phyloP scores from a whole-genome alignment of 2,888 invertebrate genomes.

The Cyclophora albipunctata region DNA sequence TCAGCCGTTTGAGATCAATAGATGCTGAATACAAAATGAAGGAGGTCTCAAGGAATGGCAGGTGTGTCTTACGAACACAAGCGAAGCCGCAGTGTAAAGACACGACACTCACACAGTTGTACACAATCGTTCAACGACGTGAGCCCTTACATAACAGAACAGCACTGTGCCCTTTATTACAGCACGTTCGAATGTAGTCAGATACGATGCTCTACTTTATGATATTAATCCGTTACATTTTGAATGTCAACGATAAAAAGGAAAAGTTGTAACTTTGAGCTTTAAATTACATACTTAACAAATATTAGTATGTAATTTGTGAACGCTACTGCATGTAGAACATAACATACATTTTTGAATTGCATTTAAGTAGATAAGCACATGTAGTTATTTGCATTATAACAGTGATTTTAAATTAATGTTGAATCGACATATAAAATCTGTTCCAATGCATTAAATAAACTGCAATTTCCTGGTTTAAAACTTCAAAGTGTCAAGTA shows the following conservation, averaged over 20 bases:
- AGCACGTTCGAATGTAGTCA: slow-evolving; percentile 1
- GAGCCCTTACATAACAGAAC: slow-evolving; percentile 22
- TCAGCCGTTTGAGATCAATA: slow-evolving; percentile 39
- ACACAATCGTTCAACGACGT: slow-evolving; percentile 15
- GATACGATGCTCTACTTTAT: slow-evolving; percentile 10
- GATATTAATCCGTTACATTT: too few species aligned
- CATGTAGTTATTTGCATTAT: too few species aligned
- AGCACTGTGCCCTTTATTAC: slow-evolving; percentile 17
- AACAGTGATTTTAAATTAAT: too few species aligned
- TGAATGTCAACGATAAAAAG: too few species aligned
- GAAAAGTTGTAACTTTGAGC: too few species aligned
- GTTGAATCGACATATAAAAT: too few species aligned
- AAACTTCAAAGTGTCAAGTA: slow-evolving; percentile 18
- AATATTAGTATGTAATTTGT: too few species aligned
- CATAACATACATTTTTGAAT: too few species aligned
- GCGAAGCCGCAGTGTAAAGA: slow-evolving; percentile 6
- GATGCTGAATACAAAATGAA: slow-evolving; percentile 30
- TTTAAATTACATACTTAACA: too few species aligned
- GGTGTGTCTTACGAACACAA: slow-evolving; percentile 25
- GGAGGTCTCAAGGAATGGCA: slow-evolving; percentile 11
- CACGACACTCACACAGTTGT: slow-evolving; percentile 12
- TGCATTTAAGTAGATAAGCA: too few species aligned
- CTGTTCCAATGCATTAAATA: too few species aligned
- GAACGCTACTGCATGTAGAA: too few species aligned
- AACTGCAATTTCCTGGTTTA: slow-evolving; percentile 9